These are phyloP conservation scores for Anthophora plumipes DNA, from an alignment of 2,888 invertebrate species.

Conservation along the genomic window DNA sequence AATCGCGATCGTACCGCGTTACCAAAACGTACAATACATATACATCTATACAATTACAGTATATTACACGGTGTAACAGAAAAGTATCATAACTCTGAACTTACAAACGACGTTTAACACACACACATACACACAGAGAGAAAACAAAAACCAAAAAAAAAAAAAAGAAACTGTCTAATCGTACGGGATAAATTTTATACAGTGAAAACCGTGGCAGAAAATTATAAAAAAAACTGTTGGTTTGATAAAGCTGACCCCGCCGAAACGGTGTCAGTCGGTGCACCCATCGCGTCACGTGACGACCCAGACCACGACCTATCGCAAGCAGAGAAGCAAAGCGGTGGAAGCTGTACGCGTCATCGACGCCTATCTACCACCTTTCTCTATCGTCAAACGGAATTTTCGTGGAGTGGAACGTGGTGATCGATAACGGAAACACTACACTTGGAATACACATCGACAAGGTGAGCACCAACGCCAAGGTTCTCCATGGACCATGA, in stretches of 20 bases:
- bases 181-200: too few species aligned
- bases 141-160: too few species aligned
- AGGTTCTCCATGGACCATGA: neutral
- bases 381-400: too few species aligned
- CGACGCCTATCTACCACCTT: too few species aligned
- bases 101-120: too few species aligned
- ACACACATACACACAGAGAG: too few species aligned
- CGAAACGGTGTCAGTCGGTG: slow-evolving; percentile 35
- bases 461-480: slow-evolving; percentile 10
- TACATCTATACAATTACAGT: too few species aligned
- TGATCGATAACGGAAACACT: slow-evolving; percentile 42
- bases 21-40: neutral
- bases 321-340: slow-evolving; percentile 1
- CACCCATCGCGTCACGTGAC: slow-evolving; percentile 52
- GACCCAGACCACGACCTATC: slow-evolving; percentile 22
- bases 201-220: too few species aligned
- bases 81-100: too few species aligned
- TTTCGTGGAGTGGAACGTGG: slow-evolving; percentile 26
- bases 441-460: neutral
- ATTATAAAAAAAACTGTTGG: too few species aligned
- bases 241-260: slow-evolving; percentile 5
- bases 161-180: too few species aligned
- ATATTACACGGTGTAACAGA: too few species aligned
- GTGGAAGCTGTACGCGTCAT: neutral
- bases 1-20: neutral